Conservation (phyloP, 1,140 invertebrate species). For the Drosophila ananassae region DNA sequence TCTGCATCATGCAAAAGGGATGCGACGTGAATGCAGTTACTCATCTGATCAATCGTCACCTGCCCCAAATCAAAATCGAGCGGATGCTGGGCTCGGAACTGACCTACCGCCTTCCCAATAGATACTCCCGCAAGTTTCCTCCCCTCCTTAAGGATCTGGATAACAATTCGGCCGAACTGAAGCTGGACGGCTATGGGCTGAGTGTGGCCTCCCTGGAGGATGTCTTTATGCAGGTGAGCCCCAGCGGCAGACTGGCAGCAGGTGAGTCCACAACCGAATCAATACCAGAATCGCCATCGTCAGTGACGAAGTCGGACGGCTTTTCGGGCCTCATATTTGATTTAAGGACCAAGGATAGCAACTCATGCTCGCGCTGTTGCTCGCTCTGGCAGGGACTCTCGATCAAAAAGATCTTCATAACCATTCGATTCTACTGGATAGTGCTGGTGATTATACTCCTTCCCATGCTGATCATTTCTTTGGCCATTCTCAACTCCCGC, state of each 20-base stretch:
- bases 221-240: slow-evolving; percentile 87
- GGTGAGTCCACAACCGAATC: neutral
- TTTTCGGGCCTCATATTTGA: slow-evolving; percentile 21
- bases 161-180: slow-evolving; percentile 23
- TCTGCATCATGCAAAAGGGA: slow-evolving; percentile 59
- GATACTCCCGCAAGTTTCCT: slow-evolving; percentile 49
- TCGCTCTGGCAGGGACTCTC: slow-evolving; percentile 86
- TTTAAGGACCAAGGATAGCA: neutral
- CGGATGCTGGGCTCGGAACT: slow-evolving; percentile 71
- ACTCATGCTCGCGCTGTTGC: neutral
- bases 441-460: slow-evolving; percentile 86
- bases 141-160: slow-evolving; percentile 52
- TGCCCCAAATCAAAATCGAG: slow-evolving; percentile 65
- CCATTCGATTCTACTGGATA: slow-evolving; percentile 85
- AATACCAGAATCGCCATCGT: no score
- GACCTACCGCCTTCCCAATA: slow-evolving; percentile 60
- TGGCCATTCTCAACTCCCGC: slow-evolving; percentile 85
- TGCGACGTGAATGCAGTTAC: slow-evolving; percentile 61
- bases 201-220: slow-evolving; percentile 97
- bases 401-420: slow-evolving; percentile 86
- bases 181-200: slow-evolving; percentile 92
- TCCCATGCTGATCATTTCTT: slow-evolving; percentile 86
- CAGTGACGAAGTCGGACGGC: no score
- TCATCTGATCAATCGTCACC: slow-evolving; percentile 53
- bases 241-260: slow-evolving; percentile 7